Base-by-base conservation (phyloP, 2,113 vertebrate genomes). In the Eulemur macaco region DNA sequence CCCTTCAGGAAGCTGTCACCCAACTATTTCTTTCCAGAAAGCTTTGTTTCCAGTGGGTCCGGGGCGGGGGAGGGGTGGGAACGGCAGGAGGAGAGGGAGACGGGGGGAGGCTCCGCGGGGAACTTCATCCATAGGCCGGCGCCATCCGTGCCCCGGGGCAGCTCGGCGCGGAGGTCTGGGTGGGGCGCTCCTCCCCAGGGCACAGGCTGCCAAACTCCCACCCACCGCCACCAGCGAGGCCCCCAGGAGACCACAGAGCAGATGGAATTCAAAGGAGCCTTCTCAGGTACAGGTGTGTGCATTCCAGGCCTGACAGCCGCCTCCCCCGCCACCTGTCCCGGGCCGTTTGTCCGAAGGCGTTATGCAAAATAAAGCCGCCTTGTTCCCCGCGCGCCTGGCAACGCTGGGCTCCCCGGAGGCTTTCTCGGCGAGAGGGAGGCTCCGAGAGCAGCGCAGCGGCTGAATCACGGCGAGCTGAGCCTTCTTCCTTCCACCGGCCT, bases 321-420 rank as follows among this genome's bases (percentile, higher is more conserved):
- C 95, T 82, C 78, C 88, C 52, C 89, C 42, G 66, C 91, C 81
- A 47, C n/a, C 77, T 71, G 42, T 89, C 31, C 45, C n/a, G 45
- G 68, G 77, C 88, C 91, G 56, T 92, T 94, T 92, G 96, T 96
- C 97, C 96, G 56, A 71, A 77, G 94, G 97, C 95, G 18, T 77
- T 71, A 54, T 90, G 89, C 91, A 95, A 89, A 95, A 42, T 34
- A 60, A 71, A 92, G 87, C 83, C 15, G 54, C 83, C 56, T 73
- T 52, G 58, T 52, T 76, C 73, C 31, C 68, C 1, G 29, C 5
- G 42, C 77, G 42, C 77, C 90, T 37, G 37, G 78, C 83, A 42
- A 6, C 25, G 21, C 27, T 8, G 9, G 50, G 86, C 66, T 88
- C 37, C 18, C 45, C 47, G 29, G 18, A 52, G 64, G 64, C 66